phyloP scores from a whole-genome alignment of 2,888 invertebrate genomes.

The Synanthedon tipuliformis region DNA sequence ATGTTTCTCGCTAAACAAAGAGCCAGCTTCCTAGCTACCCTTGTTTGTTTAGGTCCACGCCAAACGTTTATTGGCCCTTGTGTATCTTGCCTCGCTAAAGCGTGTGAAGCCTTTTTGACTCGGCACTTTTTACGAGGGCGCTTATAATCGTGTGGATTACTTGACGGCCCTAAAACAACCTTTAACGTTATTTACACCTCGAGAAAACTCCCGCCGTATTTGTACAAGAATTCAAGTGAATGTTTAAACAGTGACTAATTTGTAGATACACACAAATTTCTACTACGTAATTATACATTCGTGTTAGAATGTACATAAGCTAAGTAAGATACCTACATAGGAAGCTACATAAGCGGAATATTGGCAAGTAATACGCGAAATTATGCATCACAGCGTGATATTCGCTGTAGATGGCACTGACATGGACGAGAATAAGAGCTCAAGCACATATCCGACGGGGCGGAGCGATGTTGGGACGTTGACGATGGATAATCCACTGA shows the following conservation, averaged over 20 bases:
- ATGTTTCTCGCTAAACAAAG: constrained; percentile 66
- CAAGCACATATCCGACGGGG: too few relatives aligned
- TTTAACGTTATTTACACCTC: constrained; percentile 12
- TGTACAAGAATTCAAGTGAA: not conserved
- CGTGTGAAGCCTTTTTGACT: constrained; percentile 65
- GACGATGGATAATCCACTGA: too few relatives aligned
- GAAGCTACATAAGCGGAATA: not conserved
- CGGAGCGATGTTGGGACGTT: too few relatives aligned
- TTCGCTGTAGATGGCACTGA: constrained; percentile 19
- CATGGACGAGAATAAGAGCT: too few relatives aligned
- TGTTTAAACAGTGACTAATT: not conserved
- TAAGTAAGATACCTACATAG: not conserved
- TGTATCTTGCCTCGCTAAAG: constrained; percentile 60
- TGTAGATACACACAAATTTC: not conserved
- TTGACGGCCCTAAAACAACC: constrained; percentile 28
- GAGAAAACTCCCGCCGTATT: constrained; percentile 6
- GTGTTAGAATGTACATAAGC: not conserved
- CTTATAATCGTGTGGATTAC: constrained; percentile 55
- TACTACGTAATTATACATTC: not conserved
- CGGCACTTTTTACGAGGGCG: constrained; percentile 63
- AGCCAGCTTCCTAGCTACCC: constrained; percentile 68
- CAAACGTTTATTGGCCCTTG: constrained; percentile 67
- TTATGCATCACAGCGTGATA: not conserved
- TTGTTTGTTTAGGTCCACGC: constrained; percentile 66
- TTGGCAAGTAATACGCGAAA: not conserved